Evolutionary conservation across 2,888 invertebrate genomes (phyloP).

Genomic region (Drosophila limbata): DNA sequence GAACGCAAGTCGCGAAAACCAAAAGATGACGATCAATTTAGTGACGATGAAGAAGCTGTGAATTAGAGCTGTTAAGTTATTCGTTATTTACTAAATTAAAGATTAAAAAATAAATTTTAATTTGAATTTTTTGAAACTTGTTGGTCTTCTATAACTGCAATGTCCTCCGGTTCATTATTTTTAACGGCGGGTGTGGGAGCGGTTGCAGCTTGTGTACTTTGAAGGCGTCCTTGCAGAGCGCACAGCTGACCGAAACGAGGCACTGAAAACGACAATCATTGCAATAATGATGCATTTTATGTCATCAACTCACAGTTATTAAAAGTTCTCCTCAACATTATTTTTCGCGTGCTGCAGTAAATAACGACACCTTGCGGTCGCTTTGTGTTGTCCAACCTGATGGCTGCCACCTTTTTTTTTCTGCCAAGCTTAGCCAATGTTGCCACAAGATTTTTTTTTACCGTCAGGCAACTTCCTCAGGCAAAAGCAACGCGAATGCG

Average conservation of each 20-base stretch:
- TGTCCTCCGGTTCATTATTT: constrained; percentile 70
- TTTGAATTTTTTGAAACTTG: not conserved
- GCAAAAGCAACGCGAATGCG: no score
- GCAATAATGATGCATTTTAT: constrained; percentile 14
- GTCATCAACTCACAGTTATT: constrained; percentile 69
- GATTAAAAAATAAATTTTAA: not conserved
- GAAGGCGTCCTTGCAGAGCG: constrained; percentile 54
- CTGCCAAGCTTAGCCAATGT: no score
- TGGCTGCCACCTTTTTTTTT: no score
- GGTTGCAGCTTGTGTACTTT: constrained; percentile 61
- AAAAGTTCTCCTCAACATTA: constrained; percentile 77
- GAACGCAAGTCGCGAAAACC: constrained; percentile 44
- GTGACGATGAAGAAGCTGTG: constrained; percentile 52
- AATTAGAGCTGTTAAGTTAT: constrained; percentile 3
- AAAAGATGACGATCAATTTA: constrained; percentile 52
- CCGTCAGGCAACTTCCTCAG: no score
- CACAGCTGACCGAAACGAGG: constrained; percentile 61
- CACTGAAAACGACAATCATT: constrained; percentile 41
- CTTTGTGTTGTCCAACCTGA: no score
- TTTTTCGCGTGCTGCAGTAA: constrained; percentile 51
- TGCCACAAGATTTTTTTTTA: no score
- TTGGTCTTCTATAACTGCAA: constrained; percentile 74
- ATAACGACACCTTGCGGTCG: no score
- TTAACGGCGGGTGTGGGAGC: constrained; percentile 12
- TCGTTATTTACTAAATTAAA: not conserved